Base-by-base conservation (phyloP, 2,113 vertebrate species). In the Tupaia chinensis region DNA sequence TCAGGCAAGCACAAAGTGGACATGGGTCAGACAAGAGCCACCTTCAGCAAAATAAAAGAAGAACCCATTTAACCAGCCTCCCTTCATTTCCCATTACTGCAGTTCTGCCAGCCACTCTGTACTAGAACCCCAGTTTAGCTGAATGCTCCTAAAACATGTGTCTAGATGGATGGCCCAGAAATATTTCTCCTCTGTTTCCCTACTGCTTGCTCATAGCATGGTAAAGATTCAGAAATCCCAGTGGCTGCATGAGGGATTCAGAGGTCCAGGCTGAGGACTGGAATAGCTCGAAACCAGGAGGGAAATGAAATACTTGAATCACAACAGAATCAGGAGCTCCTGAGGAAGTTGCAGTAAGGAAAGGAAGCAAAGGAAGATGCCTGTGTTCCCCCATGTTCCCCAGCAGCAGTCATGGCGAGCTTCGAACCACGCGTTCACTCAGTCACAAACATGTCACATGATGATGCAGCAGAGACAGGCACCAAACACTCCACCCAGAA, bases 251-350 rank as follows among this genome's bases (percentile, higher is more conserved):
- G 54, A 91, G 23, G 32, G 20, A 27, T 63, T 6, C 2, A 44
- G 19, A 90, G 74, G n/a, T 22, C 7, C 17, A 90, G 60, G 22
- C 27, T 73, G 8, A 81, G 56, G 32, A 10, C 11, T 0, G 1
- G 32, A 53, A 4, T 7, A 32, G 9, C 32, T 69, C 2, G 15
- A 70, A 17, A 68, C 0, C 16, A 60, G 14, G 29, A 81, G 6
- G 3, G 10, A 73, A 1, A 0, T 17, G 29, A n/a, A 22, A 10
- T 17, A 19, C 8, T 4, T 9, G 17, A 29, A n/a, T 69, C 34
- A 29, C 3, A 20, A 68, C 19, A 73, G 61, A 13, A 4, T n/a
- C 22, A 22, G 8, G 4, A 95, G 7, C 68, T 22, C 9, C 32
- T 56, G 27, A 22, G 2, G n/a, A 65, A 58, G 60, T 16, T 34